phyloP scores from a whole-genome alignment of 2,113 vertebrate genomes.

The Petrocephalus microphthalmus region DNA sequence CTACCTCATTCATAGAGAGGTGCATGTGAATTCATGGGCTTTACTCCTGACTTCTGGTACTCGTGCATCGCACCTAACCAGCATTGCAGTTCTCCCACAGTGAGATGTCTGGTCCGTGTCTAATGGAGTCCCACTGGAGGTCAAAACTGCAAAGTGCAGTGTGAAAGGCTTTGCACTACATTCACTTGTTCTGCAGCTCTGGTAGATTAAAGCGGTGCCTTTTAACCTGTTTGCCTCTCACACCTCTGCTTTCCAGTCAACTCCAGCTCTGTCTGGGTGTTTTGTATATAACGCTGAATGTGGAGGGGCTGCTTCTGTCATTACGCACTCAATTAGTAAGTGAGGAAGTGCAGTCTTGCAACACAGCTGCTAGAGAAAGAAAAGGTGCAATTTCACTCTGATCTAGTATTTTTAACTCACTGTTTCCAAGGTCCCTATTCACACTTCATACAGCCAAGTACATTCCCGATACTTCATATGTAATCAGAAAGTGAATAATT shows the following conservation, averaged over 20 bases:
- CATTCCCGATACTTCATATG: background rate
- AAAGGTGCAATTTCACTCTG: background rate
- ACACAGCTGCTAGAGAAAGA: background rate
- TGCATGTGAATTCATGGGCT: background rate
- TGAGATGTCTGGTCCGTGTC: background rate
- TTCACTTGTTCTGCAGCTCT: background rate
- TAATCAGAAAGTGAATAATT: background rate
- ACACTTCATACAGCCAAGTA: background rate
- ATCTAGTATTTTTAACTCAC: constrained; percentile 11
- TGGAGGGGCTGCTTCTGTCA: background rate
- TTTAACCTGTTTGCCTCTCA: background rate
- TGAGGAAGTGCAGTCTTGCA: background rate
- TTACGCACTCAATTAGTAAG: background rate
- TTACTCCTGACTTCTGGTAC: background rate
- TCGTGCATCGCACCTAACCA: background rate
- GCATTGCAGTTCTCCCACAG: background rate
- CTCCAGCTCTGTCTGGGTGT: background rate
- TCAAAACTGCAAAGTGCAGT: background rate
- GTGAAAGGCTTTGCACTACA: background rate
- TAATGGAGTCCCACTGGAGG: background rate
- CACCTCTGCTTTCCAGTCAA: background rate
- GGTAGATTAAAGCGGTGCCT: background rate
- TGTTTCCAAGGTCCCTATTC: constrained; percentile 4
- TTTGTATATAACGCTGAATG: background rate
- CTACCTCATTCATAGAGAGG: background rate